Base-by-base conservation (phyloP, 2,113 vertebrate genomes). In the Takifugu flavidus region DNA sequence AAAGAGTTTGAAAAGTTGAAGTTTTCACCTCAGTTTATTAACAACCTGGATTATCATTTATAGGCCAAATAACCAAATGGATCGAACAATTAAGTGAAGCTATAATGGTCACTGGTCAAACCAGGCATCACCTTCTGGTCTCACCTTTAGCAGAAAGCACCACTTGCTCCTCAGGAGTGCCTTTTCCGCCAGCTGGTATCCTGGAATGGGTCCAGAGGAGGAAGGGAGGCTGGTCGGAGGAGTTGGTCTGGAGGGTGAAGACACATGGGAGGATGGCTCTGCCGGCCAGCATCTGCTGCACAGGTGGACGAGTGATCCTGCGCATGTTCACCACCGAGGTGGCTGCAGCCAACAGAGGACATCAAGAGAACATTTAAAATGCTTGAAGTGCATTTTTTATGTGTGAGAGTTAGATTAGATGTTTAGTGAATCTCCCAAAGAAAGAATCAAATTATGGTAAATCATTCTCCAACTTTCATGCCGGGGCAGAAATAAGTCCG, bases 161-260 rank as follows among this genome's bases (percentile, higher is more conserved):
- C 25, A 90, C 84, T 55, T 85, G 25, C 57, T 96, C 94, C 70
- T 82, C 59, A 47, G 84, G 85, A 6, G 89, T 85, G 0, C 62
- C 76, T n/a, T 72, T 56, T 25, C 64, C 81, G 0, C 53, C 53
- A 1, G 87, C 90, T 0, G 91, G 56, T 12, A 15, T 83, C 60
- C 82, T 88, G 60, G 91, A 85, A 29, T 81, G 93, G 77, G 93
- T 97, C 96, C 96, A 99, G 82, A 94, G 92, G 82, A 99, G 77
- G 1, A 91, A 91, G 0, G 93, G 91, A 0, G 81, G 78, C 44
- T 67, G 62, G 51, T 20, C 65, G 0, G 71, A 66, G 53, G 86
- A 59, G 68, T 31, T 53, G 67, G 65, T 80, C 3, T 83, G 82
- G 25, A 94, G 88, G 1, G 89, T 82, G 79, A 94, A 94, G 76